These are phyloP conservation scores for Pseudonaja textilis DNA, from an alignment of 2,113 vertebrate genomes.

Conservation along the genomic window DNA sequence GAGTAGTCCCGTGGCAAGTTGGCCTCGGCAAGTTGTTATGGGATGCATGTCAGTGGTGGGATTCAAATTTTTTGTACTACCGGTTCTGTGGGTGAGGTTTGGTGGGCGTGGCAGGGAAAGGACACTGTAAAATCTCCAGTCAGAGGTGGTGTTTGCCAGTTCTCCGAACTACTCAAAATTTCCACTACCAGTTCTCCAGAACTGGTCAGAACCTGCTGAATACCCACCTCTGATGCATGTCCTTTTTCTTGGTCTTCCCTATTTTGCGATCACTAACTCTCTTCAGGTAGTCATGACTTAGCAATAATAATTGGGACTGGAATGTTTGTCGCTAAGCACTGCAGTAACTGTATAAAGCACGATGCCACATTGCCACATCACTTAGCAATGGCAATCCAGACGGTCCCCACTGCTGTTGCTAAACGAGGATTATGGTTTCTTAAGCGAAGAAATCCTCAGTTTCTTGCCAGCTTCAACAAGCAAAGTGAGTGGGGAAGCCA, in stretches of 20 bases:
- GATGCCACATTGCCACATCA: background rate
- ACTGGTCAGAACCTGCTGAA: too few species aligned
- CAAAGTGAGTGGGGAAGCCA: background rate
- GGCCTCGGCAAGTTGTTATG: too few species aligned
- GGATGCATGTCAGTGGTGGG: background rate
- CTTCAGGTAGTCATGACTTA: background rate
- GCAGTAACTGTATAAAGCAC: background rate
- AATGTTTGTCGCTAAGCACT: background rate
- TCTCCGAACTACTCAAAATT: too few species aligned
- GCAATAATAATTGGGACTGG: background rate
- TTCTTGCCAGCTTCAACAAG: background rate
- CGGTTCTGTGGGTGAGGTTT: too few species aligned
- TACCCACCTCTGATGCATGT: background rate
- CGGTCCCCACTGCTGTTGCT: background rate
- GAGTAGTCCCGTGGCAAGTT: too few species aligned
- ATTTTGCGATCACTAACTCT: background rate
- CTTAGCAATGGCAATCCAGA: background rate
- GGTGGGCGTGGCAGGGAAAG: too few species aligned
- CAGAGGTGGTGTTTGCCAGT: too few species aligned
- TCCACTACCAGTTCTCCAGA: too few species aligned
- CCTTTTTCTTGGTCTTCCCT: background rate
- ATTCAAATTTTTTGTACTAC: too few species aligned
- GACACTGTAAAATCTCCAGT: too few species aligned
- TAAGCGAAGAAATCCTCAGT: background rate
- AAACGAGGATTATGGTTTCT: background rate